Conservation (phyloP, 1,140 invertebrate species). For the Pachyrhynchus sulphureomaculatus region DNA sequence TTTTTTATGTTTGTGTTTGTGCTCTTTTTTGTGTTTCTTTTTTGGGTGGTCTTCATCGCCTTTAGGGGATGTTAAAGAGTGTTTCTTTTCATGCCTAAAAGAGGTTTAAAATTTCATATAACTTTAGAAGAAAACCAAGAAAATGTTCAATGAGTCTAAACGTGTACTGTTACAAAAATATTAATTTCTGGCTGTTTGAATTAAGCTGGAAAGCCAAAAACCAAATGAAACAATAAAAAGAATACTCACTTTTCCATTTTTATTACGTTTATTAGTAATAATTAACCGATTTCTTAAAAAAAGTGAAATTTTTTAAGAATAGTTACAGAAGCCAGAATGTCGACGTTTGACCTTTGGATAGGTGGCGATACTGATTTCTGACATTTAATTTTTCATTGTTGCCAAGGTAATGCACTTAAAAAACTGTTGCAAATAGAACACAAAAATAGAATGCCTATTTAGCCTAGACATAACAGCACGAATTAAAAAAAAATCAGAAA, state of each 20-base stretch:
- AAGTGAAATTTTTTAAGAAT: not conserved
- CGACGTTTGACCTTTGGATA: not conserved
- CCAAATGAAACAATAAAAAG: not conserved
- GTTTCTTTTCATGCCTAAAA: constrained; percentile 4
- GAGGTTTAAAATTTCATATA: no score
- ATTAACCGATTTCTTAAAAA: not conserved
- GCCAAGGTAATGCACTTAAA: not conserved
- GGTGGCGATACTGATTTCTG: no score
- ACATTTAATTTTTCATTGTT: no score
- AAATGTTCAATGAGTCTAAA: no score
- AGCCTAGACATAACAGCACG: no score
- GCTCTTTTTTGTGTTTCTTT: constrained; percentile 50
- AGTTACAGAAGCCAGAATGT: not conserved
- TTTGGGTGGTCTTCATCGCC: constrained; percentile 22
- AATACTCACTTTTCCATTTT: not conserved
- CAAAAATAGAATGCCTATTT: no score
- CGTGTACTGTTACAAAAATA: no score
- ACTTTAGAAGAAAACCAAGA: no score
- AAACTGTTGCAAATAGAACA: no score
- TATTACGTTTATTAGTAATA: not conserved
- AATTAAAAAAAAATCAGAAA: no score
- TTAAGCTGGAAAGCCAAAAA: not conserved
- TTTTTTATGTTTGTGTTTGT: constrained; percentile 52
- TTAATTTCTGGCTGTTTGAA: no score
- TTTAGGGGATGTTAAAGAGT: not conserved